A percentile compares a stretch with the other conserved stretches of the same genome.
phyloP scores from a whole-genome alignment of 2,888 invertebrate genomes.

The Deilephila porcellus region DNA sequence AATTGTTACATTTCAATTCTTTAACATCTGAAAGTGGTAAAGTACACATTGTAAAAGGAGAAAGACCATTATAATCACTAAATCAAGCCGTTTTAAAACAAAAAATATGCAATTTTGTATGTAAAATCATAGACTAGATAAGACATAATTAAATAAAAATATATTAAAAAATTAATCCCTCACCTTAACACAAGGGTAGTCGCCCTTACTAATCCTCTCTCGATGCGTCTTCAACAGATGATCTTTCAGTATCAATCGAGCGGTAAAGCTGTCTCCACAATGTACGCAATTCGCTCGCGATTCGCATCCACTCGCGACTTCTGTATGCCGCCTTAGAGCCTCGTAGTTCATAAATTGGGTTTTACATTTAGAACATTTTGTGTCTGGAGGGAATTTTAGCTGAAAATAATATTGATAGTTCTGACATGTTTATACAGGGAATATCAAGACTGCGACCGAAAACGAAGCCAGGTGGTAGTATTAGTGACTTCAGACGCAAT shows the following conservation, averaged over 20 bases:
- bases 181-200: constrained; percentile 35
- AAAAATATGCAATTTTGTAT: too few relatives aligned
- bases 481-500: background rate
- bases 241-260: constrained; percentile 32
- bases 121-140: too few relatives aligned
- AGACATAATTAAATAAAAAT: too few relatives aligned
- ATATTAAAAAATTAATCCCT: background rate
- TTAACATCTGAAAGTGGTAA: too few relatives aligned
- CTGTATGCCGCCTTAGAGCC: constrained; percentile 31
- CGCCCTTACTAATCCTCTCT: constrained; percentile 16
- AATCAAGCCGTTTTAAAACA: too few relatives aligned
- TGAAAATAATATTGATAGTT: background rate
- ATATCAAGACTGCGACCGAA: too few relatives aligned
- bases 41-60: too few relatives aligned
- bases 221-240: constrained; percentile 42
- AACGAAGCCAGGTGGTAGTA: too few relatives aligned
- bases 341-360: constrained; percentile 32
- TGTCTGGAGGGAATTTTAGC: constrained; percentile 16
- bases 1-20: too few relatives aligned
- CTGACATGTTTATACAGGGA: too few relatives aligned
- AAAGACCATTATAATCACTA: too few relatives aligned
- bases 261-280: constrained; percentile 44
- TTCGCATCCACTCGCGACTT: background rate
- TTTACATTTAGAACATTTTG: constrained; percentile 36
- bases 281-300: constrained; percentile 37